Evolutionary conservation across 2,797 vertebrate species (phyloP).

Genomic region (Sphenodon punctatus): DNA sequence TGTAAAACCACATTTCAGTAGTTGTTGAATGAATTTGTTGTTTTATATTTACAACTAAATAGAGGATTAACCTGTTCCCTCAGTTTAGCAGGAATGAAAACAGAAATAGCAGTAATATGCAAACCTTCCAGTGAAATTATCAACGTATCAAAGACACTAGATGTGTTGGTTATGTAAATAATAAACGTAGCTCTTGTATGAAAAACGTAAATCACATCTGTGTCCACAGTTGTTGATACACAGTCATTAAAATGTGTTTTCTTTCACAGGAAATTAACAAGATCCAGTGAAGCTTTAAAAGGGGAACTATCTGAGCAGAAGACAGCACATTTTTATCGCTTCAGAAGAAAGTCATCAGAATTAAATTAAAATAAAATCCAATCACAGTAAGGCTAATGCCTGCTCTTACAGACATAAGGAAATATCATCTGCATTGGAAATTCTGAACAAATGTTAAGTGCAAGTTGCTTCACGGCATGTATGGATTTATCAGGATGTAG

Average conservation of each 20-base stretch:
- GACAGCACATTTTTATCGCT: constrained; percentile 35
- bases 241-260: constrained; percentile 58
- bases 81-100: constrained; percentile 11
- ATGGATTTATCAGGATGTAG: constrained; percentile 76
- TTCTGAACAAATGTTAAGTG: constrained; percentile 52
- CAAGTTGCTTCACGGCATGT: constrained; percentile 60
- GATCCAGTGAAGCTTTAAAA: constrained; percentile 53
- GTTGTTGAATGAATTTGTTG: not conserved
- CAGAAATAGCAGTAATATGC: not conserved
- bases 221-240: constrained; percentile 27
- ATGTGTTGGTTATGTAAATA: constrained; percentile 19
- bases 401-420: constrained; percentile 41
- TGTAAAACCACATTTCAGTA: not conserved
- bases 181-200: not conserved
- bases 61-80: not conserved
- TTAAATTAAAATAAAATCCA: constrained; percentile 26
- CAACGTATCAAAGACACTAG: not conserved
- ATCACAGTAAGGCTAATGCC: constrained; percentile 47
- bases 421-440: constrained; percentile 65
- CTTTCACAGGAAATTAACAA: constrained; percentile 72
- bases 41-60: constrained; percentile 9
- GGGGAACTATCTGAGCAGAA: constrained; percentile 56
- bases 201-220: not conserved
- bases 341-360: constrained; percentile 66
- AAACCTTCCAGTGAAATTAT: not conserved